Base-by-base conservation (phyloP, 2,113 vertebrate species). In the Micromys minutus region DNA sequence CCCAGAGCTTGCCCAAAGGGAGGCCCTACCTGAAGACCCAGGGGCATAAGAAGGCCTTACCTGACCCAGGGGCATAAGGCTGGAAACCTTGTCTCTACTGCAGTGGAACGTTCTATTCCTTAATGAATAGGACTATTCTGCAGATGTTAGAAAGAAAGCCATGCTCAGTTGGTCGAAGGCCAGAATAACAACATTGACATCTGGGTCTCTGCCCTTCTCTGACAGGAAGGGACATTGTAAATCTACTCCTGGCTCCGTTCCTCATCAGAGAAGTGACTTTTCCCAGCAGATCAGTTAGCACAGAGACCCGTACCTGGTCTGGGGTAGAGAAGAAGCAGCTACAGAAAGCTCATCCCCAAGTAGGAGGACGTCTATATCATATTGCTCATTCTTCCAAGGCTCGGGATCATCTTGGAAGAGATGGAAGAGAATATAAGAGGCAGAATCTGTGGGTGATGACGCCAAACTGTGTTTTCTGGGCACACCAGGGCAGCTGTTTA, bases 111-210 rank as follows among this genome's bases (percentile, higher is more conserved):
- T 74, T 29, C 13, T 11, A 2, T 34, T n/a, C 26, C 61, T 65
- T 21, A 47, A 47, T 13, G 9, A 22, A 65, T 5, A 67, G 61
- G 29, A 65, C 22, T 22, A 65, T 7, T 21, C 8, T 29, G 0
- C 9, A 47, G 13, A 47, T 7, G 26, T 26, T 7, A 29, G 42
- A 55, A 59, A 79, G 36, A 74, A 61, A 86, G 42, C 2, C 5
- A 17, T 3, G 61, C 3, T 2, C 61, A 12, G 36, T 17, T 34
- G 19, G 22, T 22, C 0, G 7, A 42, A 79, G 65, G 10, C 2
- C 4, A 3, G 1, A 1, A 1, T 7, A 8, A 10, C 24, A 3
- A 1, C 0, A 0, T 0, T 16, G 47, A 50, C 6, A 34, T 31
- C 42, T 88, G 12, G 63, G 15, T 24, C 1, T 4, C 45, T 12